A percentile compares a stretch with the other conserved stretches of the same genome.
Conservation (phyloP, 2,888 invertebrate species). For the Nomada lathburiana region DNA sequence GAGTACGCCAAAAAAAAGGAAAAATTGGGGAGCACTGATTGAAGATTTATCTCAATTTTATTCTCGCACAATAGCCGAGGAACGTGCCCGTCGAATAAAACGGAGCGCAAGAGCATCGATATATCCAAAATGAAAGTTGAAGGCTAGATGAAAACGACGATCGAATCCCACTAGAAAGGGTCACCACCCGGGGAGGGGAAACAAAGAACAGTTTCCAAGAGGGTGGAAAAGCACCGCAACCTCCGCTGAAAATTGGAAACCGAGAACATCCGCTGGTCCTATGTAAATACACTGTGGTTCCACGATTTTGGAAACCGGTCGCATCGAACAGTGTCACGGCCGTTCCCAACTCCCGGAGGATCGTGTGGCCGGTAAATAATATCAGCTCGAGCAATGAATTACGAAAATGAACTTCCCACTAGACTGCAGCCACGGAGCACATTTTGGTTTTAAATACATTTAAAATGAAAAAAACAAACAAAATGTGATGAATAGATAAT, state of each 20-base stretch:
- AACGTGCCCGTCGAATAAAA: neutral
- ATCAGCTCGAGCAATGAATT: no score
- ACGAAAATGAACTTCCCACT: no score
- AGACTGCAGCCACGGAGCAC: no score
- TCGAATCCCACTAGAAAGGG: constrained; percentile 6
- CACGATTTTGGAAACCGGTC: constrained; percentile 40
- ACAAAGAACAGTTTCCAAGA: neutral
- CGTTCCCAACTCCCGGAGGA: constrained; percentile 2
- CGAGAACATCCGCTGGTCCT: constrained; percentile 25
- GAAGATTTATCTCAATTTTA: no score
- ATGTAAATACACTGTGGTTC: constrained; percentile 37
- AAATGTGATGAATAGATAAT: no score
- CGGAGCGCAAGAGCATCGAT: neutral
- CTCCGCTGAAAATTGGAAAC: constrained; percentile 41
- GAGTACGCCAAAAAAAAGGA: no score
- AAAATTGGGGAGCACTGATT: no score
- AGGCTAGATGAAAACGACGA: neutral
- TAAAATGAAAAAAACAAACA: no score
- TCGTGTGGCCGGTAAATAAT: neutral
- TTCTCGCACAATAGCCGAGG: no score
- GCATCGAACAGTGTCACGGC: constrained; percentile 21
- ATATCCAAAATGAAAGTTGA: neutral
- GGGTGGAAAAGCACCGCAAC: neutral
- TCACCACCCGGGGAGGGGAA: neutral
- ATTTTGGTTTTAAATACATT: no score